These are phyloP conservation scores for Aepyceros melampus DNA, from an alignment of 2,113 vertebrate species.

Conservation along the genomic window DNA sequence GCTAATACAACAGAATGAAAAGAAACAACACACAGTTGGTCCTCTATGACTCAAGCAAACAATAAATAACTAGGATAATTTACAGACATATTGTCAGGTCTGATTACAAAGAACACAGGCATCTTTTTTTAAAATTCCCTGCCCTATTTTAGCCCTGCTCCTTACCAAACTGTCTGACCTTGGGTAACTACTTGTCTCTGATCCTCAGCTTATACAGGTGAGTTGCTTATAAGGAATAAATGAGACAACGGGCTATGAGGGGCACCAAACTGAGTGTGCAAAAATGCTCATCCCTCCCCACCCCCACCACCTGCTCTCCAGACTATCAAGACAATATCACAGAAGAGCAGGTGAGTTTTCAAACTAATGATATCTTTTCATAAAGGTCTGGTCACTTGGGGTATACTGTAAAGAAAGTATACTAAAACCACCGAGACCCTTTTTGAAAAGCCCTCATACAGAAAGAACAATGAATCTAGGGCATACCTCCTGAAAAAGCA, in stretches of 20 bases:
- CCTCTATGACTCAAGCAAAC: constrained; percentile 26
- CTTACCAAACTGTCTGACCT: background rate
- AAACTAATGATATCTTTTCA: background rate
- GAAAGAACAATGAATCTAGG: background rate
- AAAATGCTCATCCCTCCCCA: background rate
- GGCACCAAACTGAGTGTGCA: background rate
- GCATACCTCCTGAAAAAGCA: background rate
- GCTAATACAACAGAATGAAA: constrained; percentile 61
- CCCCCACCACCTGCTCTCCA: background rate
- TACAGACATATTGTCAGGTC: constrained; percentile 7
- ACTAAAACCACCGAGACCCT: background rate
- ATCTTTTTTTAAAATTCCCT: background rate
- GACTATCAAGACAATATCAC: background rate
- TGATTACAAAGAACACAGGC: background rate
- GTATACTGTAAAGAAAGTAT: background rate
- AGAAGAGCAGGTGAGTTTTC: background rate
- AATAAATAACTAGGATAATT: constrained; percentile 60
- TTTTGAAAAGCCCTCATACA: background rate
- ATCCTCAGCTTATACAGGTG: background rate
- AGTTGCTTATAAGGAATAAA: constrained; percentile 15
- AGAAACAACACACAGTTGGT: constrained; percentile 64
- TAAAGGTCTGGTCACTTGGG: background rate
- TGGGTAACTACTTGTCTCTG: background rate
- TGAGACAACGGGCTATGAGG: background rate
- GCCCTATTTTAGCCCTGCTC: background rate